Evolutionary conservation across 2,113 vertebrate species (phyloP), one percentile per base, ranked within the genome.

Genomic region (Echinops telfairi): DNA sequence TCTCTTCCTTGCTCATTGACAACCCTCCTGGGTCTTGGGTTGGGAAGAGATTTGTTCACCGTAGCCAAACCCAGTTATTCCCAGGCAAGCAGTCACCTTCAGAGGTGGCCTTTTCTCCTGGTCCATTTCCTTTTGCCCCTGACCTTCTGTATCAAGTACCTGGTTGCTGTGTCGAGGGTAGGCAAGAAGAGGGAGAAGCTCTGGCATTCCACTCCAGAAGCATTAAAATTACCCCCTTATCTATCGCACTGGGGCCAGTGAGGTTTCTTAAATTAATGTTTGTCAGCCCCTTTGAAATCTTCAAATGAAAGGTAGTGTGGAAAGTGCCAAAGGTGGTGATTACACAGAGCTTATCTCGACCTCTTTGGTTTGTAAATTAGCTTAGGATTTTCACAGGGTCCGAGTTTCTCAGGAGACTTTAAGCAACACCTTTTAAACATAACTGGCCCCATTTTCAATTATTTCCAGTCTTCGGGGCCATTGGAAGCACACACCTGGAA

Each of bases 251-350:
- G 15, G 3, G 23, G n/a, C 25, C 33, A 0, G 22, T 79, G 80
- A 92, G 68, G 33, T 73, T 92, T 86, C 64, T 64, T 86, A 84
- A 94, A 90, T 92, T 29, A 79, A 29, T 1, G 0, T 85, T 79
- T 75, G 29, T 70, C 91, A 90, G 33, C 36, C 57, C 57, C 76
- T 88, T 68, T 33, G 92, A 85, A 94, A 85, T 89, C 36, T n/a
- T 84, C 73, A 78, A 23, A 70, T n/a, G 75, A 27, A 82, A 88
- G 6, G 22, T 40, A 75, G 47, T 25, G 19, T 73, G 62, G 33
- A 40, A 79, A 75, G 33, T 31, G 33, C 58, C 38, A 60, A 76
- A 76, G 60, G 27, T 84, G 25, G 19, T n/a, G 31, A 93, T 90
- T 90, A 57, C 6, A 40, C 53, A 38, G 1, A 47, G 31, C 76